These are phyloP conservation scores for Pollachius pollachius DNA, from an alignment of 2,113 vertebrate genomes.

Conservation along the genomic window DNA sequence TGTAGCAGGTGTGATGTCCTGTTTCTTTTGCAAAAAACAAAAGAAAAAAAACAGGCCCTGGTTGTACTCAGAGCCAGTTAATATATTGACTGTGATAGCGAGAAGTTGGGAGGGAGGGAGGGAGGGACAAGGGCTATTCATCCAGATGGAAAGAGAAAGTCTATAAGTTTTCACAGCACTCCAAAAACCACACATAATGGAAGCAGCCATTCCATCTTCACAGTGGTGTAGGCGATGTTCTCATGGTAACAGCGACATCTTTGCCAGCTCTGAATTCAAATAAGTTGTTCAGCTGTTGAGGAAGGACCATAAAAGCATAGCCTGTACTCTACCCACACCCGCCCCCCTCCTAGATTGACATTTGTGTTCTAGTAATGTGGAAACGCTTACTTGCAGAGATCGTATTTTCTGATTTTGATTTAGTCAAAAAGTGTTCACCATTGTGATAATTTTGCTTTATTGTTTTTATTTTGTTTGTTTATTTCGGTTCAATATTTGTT, in stretches of 20 bases:
- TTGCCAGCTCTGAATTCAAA: slow-evolving; percentile 7
- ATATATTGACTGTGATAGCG: no score
- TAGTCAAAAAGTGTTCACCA: slow-evolving; percentile 1
- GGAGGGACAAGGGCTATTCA: not conserved
- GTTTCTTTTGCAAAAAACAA: no score
- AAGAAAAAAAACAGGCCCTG: no score
- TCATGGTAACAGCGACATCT: not conserved
- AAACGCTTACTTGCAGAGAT: not conserved
- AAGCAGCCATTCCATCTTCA: not conserved
- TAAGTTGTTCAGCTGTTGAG: no score
- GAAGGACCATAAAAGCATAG: no score
- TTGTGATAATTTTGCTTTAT: not conserved
- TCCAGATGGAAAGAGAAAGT: not conserved
- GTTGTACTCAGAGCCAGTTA: no score
- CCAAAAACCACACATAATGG: not conserved
- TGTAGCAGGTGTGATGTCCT: no score
- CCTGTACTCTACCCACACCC: not conserved
- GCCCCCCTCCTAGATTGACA: not conserved
- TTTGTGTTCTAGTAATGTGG: not conserved
- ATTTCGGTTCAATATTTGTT: no score
- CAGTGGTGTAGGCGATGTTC: not conserved
- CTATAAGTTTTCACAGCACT: not conserved
- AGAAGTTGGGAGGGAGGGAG: not conserved
- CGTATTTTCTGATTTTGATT: not conserved
- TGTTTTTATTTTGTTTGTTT: not conserved